A percentile compares a stretch with the other conserved stretches of the same genome.
Conservation (phyloP, 2,797 vertebrate genomes). For the Dipus sagitta region DNA sequence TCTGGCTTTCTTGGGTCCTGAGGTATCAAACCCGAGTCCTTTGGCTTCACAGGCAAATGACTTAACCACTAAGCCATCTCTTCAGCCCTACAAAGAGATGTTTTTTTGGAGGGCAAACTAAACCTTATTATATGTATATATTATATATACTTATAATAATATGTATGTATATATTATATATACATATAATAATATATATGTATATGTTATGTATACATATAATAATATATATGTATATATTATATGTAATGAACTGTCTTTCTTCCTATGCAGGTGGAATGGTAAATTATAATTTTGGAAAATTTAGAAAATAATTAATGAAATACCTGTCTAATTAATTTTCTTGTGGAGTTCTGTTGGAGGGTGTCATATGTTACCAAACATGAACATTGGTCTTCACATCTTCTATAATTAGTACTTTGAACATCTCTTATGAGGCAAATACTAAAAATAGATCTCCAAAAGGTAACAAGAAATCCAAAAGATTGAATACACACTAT, state of each 20-base stretch:
- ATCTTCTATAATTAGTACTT: background rate
- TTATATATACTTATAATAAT: no score
- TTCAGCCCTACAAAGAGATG: background rate
- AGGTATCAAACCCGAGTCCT: no score
- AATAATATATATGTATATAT: no score
- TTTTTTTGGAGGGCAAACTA: background rate
- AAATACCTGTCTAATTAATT: background rate
- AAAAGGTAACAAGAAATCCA: background rate
- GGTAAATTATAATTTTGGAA: background rate
- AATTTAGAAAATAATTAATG: background rate
- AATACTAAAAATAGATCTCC: background rate
- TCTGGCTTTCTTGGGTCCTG: no score
- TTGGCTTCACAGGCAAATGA: no score
- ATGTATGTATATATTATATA: no score
- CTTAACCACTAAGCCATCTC: no score
- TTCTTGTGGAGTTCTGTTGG: background rate
- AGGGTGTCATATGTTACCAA: background rate
- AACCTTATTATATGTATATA: no score
- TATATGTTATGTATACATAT: no score
- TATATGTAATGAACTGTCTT: background rate
- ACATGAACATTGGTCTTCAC: background rate
- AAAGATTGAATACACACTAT: background rate
- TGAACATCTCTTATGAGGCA: background rate
- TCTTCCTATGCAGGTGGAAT: background rate
- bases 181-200: no score